A percentile compares a stretch with the other conserved stretches of the same genome.
phyloP scores from a whole-genome alignment of 2,113 vertebrate species.

The Pungitius pungitius region DNA sequence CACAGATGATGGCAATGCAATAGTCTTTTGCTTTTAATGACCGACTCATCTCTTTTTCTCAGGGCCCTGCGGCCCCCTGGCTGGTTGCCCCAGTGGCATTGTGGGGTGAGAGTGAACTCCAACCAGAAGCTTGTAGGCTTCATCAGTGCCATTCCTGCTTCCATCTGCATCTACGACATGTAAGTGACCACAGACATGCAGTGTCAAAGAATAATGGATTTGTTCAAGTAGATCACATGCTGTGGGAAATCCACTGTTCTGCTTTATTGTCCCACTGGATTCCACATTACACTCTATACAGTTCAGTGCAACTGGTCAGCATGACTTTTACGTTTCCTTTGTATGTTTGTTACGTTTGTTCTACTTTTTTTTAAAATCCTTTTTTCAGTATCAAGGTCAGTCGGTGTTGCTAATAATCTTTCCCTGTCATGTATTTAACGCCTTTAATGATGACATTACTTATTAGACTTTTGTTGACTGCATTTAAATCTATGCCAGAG shows the following conservation, averaged over 20 bases:
- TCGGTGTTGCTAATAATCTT: too few species aligned
- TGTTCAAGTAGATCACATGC: background rate
- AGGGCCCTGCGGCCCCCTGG: slow-evolving; percentile 97
- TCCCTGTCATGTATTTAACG: too few species aligned
- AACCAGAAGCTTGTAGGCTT: slow-evolving; percentile 98
- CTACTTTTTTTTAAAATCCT: too few species aligned
- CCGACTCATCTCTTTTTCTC: background rate
- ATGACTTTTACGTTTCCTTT: background rate
- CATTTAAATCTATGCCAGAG: background rate
- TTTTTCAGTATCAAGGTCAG: too few species aligned
- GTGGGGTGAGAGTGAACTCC: slow-evolving; percentile 94
- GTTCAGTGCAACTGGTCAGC: background rate
- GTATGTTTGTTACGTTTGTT: too few species aligned
- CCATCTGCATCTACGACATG: slow-evolving; percentile 93
- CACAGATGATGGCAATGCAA: background rate
- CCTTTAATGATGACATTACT: too few species aligned
- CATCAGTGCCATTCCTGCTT: slow-evolving; percentile 97
- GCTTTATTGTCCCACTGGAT: background rate
- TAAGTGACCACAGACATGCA: slow-evolving; percentile 71
- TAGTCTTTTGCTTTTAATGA: background rate
- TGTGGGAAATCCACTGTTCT: background rate
- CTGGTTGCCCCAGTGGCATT: slow-evolving; percentile 98
- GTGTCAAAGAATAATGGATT: background rate
- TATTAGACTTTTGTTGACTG: background rate
- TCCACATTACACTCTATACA: background rate